Evolutionary conservation across 2,113 vertebrate species (phyloP).

Genomic region (Takifugu bimaculatus): DNA sequence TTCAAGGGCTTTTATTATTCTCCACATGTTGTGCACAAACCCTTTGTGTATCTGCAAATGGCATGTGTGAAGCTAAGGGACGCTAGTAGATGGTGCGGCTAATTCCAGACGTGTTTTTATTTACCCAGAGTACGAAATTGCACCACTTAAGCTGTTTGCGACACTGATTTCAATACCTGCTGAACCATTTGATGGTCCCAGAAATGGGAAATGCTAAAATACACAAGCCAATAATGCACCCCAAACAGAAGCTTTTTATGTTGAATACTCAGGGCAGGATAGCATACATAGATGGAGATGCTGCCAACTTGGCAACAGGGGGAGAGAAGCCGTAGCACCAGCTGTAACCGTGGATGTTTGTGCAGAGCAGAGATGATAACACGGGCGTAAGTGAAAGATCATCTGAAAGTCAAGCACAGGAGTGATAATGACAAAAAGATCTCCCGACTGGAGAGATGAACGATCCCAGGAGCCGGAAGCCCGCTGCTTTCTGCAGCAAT

Average conservation of each 20-base stretch:
- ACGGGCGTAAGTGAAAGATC: too few species aligned
- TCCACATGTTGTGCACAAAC: constrained; percentile 27
- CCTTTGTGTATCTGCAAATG: constrained; percentile 56
- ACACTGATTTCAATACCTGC: constrained; percentile 38
- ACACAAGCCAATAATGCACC: constrained; percentile 31
- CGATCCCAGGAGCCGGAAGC: too few species aligned
- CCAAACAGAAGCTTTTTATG: constrained; percentile 29
- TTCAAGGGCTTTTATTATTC: constrained; percentile 44
- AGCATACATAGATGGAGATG: neutral
- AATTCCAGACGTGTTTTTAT: constrained; percentile 54
- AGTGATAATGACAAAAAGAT: too few species aligned
- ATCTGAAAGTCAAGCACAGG: too few species aligned
- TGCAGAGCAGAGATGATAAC: too few species aligned
- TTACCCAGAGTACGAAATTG: constrained; percentile 55
- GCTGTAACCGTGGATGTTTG: neutral
- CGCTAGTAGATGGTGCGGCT: constrained; percentile 51
- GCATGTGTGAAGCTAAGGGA: constrained; percentile 40
- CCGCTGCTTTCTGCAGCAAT: constrained; percentile 14
- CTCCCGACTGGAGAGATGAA: too few species aligned
- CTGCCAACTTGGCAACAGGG: constrained; percentile 9
- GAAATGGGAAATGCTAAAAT: constrained; percentile 48
- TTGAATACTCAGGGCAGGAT: neutral
- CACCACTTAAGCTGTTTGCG: constrained; percentile 61
- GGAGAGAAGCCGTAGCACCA: constrained; percentile 10
- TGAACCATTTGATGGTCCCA: constrained; percentile 45